These are phyloP conservation scores for Pseudomugil gertrudae DNA, from an alignment of 2,797 vertebrate genomes.

Conservation along the genomic window DNA sequence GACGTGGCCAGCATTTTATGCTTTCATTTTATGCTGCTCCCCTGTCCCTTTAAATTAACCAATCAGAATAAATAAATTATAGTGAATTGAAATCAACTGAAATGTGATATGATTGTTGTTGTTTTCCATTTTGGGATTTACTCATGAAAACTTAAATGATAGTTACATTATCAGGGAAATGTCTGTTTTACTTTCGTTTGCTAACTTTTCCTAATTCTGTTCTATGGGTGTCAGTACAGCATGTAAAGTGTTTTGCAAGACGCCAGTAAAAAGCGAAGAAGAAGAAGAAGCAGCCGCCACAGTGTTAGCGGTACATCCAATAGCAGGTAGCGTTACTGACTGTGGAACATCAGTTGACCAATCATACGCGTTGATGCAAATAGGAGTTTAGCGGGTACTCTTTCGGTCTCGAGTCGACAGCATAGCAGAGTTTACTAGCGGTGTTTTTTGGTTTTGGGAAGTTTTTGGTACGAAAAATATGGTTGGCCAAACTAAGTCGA, in stretches of 20 bases:
- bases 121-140: no score
- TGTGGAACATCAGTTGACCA: constrained; percentile 25
- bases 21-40: no score
- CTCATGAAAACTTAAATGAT: no score
- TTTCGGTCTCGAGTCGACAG: constrained; percentile 26
- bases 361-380: constrained; percentile 48
- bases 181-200: not conserved
- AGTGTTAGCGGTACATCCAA: constrained; percentile 48
- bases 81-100: no score
- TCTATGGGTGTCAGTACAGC: not conserved
- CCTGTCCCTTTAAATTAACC: no score
- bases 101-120: no score
- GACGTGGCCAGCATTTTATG: no score
- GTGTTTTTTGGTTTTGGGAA: constrained; percentile 26
- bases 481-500: rapidly evolving
- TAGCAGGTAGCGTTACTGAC: constrained; percentile 50
- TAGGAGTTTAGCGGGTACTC: constrained; percentile 41
- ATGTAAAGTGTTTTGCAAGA: rapidly evolving
- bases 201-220: not conserved
- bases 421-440: constrained; percentile 26
- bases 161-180: not conserved
- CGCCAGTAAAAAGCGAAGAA: not conserved
- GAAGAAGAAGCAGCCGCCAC: not conserved
- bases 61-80: no score
- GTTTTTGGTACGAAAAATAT: not conserved